phyloP scores from a whole-genome alignment of 2,888 invertebrate genomes.

The Phoronis australis region DNA sequence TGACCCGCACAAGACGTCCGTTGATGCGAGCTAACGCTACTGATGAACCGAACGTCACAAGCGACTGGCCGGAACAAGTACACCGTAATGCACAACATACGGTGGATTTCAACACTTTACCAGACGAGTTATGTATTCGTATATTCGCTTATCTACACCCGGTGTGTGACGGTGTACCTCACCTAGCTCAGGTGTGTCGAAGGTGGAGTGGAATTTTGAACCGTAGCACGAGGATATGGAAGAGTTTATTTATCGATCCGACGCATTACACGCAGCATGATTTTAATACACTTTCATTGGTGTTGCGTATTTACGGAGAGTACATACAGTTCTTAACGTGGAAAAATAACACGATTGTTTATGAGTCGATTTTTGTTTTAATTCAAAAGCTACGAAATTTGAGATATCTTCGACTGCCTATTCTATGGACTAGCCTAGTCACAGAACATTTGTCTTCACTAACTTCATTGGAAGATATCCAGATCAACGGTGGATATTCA shows the following conservation, averaged over 20 bases:
- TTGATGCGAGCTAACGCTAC: too few species aligned
- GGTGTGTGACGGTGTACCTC: conserved; percentile 24
- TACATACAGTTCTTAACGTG: conserved; percentile 30
- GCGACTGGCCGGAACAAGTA: too few species aligned
- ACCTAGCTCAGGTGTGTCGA: conserved; percentile 24
- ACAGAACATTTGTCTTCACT: conserved; percentile 23
- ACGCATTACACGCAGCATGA: conserved; percentile 21
- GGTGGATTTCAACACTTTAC: too few species aligned
- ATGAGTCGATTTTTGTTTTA: conserved; percentile 27
- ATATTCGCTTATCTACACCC: conserved; percentile 29
- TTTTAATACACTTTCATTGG: conserved; percentile 24
- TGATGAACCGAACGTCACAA: too few species aligned
- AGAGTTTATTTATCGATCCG: conserved; percentile 24
- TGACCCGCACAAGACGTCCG: too few species aligned
- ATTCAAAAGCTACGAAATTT: conserved; percentile 24
- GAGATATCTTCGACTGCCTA: conserved; percentile 25
- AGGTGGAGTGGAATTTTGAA: conserved; percentile 29
- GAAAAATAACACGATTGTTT: conserved; percentile 31
- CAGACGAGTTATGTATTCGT: conserved; percentile 24
- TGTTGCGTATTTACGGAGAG: conserved; percentile 27
- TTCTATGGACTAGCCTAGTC: conserved; percentile 29
- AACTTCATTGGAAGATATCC: conserved; percentile 22
- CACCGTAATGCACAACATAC: too few species aligned
- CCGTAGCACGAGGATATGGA: conserved; percentile 26
- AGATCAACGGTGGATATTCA: conserved; percentile 32